A percentile compares a stretch with the other conserved stretches of the same genome.
Evolutionary conservation across 2,113 vertebrate genomes (phyloP).

Genomic region (Gnathonemus echidnorhynchus): DNA sequence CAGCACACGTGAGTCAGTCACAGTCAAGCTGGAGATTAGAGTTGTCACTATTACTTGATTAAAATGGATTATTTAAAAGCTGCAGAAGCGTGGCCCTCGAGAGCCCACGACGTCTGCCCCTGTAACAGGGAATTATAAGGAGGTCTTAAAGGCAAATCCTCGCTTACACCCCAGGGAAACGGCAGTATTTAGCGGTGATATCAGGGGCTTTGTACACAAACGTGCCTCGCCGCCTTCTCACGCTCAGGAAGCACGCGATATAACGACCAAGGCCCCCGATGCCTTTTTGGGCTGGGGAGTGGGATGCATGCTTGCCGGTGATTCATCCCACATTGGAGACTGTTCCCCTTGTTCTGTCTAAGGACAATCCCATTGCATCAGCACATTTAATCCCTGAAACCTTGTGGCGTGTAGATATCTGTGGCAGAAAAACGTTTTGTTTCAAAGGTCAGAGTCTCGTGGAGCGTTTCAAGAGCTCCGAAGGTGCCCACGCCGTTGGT

Average conservation of each 20-base stretch:
- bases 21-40: background rate
- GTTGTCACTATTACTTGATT: background rate
- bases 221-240: background rate
- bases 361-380: background rate
- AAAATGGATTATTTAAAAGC: slow-evolving; percentile 11
- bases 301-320: background rate
- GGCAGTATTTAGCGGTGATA: background rate
- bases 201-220: background rate
- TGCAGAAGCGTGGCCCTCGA: background rate
- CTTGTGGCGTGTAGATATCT: no score
- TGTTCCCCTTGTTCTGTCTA: background rate
- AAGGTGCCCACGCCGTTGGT: background rate
- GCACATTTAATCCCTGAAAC: background rate
- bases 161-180: background rate
- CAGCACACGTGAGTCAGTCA: background rate
- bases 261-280: background rate
- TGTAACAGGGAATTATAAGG: background rate
- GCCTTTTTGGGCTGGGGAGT: background rate
- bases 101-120: background rate
- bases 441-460: background rate
- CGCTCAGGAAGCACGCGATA: background rate
- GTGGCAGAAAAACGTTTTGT: background rate
- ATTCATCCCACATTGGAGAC: background rate
- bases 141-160: slow-evolving; percentile 2
- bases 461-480: background rate